These are phyloP conservation scores for Gymnoscopelus microlampas DNA, from an alignment of 2,797 vertebrate genomes.

Conservation along the genomic window DNA sequence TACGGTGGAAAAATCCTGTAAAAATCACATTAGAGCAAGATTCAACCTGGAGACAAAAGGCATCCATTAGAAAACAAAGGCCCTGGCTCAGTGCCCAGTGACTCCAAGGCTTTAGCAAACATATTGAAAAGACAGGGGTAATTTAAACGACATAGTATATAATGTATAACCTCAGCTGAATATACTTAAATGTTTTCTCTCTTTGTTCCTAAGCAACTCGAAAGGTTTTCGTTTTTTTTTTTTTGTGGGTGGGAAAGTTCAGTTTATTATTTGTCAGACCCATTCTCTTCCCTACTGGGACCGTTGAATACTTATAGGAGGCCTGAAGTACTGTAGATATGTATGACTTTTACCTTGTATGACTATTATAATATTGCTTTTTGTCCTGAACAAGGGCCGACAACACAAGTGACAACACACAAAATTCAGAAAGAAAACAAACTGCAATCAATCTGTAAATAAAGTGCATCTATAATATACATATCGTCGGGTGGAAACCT, in stretches of 20 bases:
- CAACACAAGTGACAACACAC: no score
- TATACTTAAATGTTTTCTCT: constrained; percentile 45
- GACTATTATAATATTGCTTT: no score
- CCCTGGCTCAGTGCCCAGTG: constrained; percentile 46
- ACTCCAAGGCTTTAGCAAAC: constrained; percentile 18
- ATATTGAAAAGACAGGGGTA: constrained; percentile 43
- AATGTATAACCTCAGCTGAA: constrained; percentile 46
- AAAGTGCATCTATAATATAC: no score
- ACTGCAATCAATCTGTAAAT: no score
- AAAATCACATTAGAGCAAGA: constrained; percentile 31
- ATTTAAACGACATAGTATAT: constrained; percentile 51
- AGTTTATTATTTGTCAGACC: constrained; percentile 32
- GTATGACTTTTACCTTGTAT: no score
- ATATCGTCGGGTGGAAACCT: no score
- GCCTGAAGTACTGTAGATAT: background rate
- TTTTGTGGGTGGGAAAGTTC: constrained; percentile 50
- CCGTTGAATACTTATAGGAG: constrained; percentile 28
- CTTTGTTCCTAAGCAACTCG: constrained; percentile 47
- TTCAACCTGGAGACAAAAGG: constrained; percentile 32
- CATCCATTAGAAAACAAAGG: constrained; percentile 53
- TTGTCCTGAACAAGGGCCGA: no score
- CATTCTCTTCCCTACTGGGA: constrained; percentile 4
- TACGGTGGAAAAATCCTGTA: constrained; percentile 31
- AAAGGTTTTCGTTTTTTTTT: background rate
- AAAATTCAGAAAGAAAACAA: no score